phyloP scores from a whole-genome alignment of 2,113 vertebrate species.

The Brachionichthys hirsutus region DNA sequence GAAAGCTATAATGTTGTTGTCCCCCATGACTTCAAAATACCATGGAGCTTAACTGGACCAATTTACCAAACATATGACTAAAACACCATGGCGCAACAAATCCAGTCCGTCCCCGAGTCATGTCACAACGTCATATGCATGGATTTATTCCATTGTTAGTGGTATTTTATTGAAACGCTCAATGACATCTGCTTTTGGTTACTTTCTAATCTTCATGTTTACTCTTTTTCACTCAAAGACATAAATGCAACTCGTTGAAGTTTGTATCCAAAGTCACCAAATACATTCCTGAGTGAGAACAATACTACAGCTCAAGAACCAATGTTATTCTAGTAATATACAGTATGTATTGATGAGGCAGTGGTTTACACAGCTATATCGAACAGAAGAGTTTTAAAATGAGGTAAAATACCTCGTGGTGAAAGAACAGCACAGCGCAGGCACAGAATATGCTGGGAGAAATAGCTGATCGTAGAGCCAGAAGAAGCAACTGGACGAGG shows the following conservation, averaged over 20 bases:
- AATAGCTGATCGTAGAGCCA: constrained; percentile 62
- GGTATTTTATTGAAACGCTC: constrained; percentile 1
- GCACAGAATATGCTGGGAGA: constrained; percentile 60
- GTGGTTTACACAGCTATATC: neutral
- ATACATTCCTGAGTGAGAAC: neutral
- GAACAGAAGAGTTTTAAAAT: neutral
- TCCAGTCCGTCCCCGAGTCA: constrained; percentile 7
- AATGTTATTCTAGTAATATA: neutral
- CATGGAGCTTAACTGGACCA: neutral
- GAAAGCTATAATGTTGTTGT: constrained; percentile 16
- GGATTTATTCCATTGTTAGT: neutral
- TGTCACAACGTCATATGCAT: too few relatives aligned
- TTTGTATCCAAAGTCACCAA: neutral
- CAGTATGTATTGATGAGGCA: neutral
- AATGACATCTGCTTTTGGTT: neutral
- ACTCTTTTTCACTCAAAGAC: neutral
- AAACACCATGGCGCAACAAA: constrained; percentile 14
- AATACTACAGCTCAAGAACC: too few relatives aligned
- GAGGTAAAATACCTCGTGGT: neutral
- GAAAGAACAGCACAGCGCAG: constrained; percentile 35
- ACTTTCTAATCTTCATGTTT: neutral
- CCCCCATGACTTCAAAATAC: constrained; percentile 6
- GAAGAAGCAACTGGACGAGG: constrained; percentile 50
- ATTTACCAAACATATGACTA: constrained; percentile 15
- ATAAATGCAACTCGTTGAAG: neutral